Base-by-base conservation (phyloP, 1,140 invertebrate genomes). In the Drosophila jambulina region DNA sequence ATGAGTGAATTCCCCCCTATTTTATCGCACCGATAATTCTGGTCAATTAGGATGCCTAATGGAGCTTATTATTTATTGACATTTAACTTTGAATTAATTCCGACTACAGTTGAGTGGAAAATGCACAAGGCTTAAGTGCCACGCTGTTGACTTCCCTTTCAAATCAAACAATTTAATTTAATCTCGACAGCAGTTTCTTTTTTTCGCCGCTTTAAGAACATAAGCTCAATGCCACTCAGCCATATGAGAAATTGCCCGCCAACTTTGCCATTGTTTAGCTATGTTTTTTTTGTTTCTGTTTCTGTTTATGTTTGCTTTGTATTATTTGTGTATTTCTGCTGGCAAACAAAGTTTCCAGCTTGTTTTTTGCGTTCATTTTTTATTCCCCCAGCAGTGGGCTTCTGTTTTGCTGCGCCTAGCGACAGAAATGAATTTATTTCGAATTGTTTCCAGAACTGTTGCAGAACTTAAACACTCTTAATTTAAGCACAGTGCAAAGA, bases 281-380 rank as follows among this genome's bases (percentile, higher is more conserved):
- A 3, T 72, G 70, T 60, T 72, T 72, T 59, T 72, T 72, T 59
- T 72, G 65, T 68, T 76, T 83, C 43, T 75, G 45, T 67, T 56
- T 49, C 54, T 60, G 58, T 64, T 45, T 56, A 25, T 63, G 46
- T 68, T 84, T 83, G 51, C 62, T 76, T 65, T 84, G 70, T 70
- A 76, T 82, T 82, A 78, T 83, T 83, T 83, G 81, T 79, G 68
- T 80, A 62, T 75, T 77, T 68, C 36, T 68, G 63, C 42, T 77
- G 45, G 68, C 42, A 74, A 49, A 74, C 34, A 60, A 74, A 74
- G 75, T 64, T 63, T 67, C 21, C 53, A 53, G 48, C n/a, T 48
- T 43, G 46, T 15, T 58, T 80, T 62, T 70, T 79, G 48, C 29
- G 40, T 32, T 56, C 21, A 10, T 46, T 49, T 38, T 68, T 74